Conservation (phyloP, 2,888 invertebrate species). For the Drosophila macrospina region DNA sequence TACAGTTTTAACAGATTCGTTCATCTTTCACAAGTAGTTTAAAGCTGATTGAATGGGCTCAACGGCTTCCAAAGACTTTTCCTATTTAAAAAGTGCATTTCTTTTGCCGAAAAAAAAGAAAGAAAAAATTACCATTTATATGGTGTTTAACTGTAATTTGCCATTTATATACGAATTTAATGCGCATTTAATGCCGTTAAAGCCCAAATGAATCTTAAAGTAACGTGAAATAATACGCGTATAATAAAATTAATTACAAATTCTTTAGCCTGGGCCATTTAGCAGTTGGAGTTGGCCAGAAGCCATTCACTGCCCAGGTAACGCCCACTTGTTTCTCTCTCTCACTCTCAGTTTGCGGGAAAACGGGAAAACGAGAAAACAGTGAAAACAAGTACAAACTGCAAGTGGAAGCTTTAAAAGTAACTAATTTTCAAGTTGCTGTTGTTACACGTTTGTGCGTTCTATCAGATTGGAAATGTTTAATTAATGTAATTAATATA, state of each 20-base stretch:
- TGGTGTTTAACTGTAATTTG: constrained; percentile 13
- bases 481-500: constrained; percentile 63
- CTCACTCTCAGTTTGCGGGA: not conserved
- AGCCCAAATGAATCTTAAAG: not conserved
- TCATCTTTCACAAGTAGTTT: too few species aligned
- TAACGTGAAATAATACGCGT: not conserved
- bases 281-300: constrained; percentile 5
- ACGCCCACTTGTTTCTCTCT: constrained; percentile 38
- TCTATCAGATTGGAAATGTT: constrained; percentile 55
- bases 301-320: not conserved
- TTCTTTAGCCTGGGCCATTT: constrained; percentile 7
- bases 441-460: constrained; percentile 25
- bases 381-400: not conserved
- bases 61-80: too few species aligned
- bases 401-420: not conserved
- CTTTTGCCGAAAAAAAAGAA: too few species aligned
- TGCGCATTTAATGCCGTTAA: not conserved
- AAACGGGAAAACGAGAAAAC: too few species aligned
- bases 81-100: not conserved
- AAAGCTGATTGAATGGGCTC: too few species aligned
- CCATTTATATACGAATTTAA: constrained; percentile 13
- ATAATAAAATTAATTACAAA: constrained; percentile 16
- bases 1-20: too few species aligned
- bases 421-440: not conserved
- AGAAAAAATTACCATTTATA: not conserved